Evolutionary conservation across 1,140 invertebrate genomes (phyloP).

Genomic region (Radopholus similis): DNA sequence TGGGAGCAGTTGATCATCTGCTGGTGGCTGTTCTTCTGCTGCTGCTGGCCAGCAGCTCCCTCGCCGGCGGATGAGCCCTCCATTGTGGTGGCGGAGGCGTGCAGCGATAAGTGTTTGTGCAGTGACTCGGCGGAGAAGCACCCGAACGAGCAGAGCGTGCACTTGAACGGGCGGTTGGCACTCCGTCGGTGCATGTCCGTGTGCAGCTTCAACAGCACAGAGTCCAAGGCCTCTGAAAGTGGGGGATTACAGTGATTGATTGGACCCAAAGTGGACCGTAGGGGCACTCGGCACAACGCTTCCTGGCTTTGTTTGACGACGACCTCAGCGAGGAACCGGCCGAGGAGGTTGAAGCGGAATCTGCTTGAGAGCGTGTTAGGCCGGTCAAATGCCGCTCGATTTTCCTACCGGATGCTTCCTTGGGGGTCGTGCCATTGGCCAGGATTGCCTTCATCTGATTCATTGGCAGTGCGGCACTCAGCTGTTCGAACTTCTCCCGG

Average conservation of each 20-base stretch:
- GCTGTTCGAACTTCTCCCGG: not conserved
- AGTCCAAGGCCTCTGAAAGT: slow-evolving; percentile 5
- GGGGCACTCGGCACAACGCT: slow-evolving; percentile 6
- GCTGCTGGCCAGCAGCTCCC: not conserved
- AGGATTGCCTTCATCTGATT: not conserved
- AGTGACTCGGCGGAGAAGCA: slow-evolving; percentile 27
- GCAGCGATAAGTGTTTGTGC: slow-evolving; percentile 18
- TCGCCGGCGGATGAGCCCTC: not conserved
- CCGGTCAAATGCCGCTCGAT: not conserved
- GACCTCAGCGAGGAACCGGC: too few species aligned
- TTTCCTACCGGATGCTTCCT: too few species aligned
- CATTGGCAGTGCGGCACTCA: not conserved
- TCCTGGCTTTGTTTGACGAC: not conserved
- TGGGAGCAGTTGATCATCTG: slow-evolving; percentile 11
- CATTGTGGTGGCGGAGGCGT: slow-evolving; percentile 6
- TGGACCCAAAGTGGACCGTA: not conserved
- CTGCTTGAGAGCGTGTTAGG: not conserved
- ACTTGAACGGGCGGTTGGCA: slow-evolving; percentile 15
- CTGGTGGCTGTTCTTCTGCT: not conserved
- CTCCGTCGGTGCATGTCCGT: slow-evolving; percentile 18
- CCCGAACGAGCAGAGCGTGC: slow-evolving; percentile 21
- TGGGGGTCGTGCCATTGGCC: too few species aligned
- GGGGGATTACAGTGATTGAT: not conserved
- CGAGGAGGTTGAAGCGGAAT: not conserved
- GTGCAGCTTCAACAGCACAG: slow-evolving; percentile 17